Evolutionary conservation across 2,888 invertebrate species (phyloP).

Genomic region (Leptinotarsa haldemani): DNA sequence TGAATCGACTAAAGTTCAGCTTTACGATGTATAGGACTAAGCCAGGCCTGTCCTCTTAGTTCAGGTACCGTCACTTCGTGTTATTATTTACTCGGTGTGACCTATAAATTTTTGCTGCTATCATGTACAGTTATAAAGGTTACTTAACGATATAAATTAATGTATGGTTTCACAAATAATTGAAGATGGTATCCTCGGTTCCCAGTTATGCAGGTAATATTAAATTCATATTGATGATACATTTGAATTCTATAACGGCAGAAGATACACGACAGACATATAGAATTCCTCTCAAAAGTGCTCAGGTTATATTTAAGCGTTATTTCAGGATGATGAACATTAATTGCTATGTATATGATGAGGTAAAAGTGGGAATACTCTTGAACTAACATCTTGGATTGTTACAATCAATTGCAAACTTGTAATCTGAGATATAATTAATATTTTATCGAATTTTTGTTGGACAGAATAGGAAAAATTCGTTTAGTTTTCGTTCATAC

Average conservation of each 20-base stretch:
- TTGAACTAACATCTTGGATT: no score
- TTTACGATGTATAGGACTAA: not conserved
- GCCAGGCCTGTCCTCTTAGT: not conserved
- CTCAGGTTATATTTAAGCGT: no score
- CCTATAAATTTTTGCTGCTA: slow-evolving; percentile 37
- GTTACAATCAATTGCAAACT: no score
- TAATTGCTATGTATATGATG: no score
- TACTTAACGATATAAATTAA: slow-evolving; percentile 16
- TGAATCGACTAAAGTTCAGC: no score
- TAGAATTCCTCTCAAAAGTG: no score
- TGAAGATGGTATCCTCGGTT: slow-evolving; percentile 1
- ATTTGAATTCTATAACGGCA: not conserved
- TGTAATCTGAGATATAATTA: no score
- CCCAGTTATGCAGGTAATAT: slow-evolving; percentile 10
- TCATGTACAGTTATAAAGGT: slow-evolving; percentile 27
- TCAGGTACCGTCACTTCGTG: slow-evolving; percentile 31
- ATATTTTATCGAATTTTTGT: no score
- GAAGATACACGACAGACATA: not conserved
- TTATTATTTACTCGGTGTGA: slow-evolving; percentile 42
- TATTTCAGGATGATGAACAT: no score
- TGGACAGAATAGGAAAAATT: no score
- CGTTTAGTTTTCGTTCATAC: no score
- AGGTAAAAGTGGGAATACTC: no score
- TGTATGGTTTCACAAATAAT: slow-evolving; percentile 11
- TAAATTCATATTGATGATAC: slow-evolving; percentile 6